Base-by-base conservation (phyloP, 2,888 invertebrate genomes). In the Chydorus sphaericus region DNA sequence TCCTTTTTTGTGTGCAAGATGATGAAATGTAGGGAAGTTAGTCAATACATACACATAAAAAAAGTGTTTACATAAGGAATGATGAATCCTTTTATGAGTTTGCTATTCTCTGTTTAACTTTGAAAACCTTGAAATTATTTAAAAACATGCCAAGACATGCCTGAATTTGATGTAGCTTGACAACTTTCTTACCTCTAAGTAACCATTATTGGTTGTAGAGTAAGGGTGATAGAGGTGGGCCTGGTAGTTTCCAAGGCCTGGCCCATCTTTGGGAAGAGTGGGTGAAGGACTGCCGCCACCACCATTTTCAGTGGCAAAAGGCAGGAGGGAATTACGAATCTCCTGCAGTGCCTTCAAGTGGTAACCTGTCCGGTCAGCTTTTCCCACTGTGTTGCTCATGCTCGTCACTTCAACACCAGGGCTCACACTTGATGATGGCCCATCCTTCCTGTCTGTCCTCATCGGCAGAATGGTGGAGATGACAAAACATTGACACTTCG, bases 321-420 rank as follows among this genome's bases (percentile, higher is more conserved):
- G 87, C 65, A 83, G 75, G 64, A 87, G 71, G 59, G 86, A 85
- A 70, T 85, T 85, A 64, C 87, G 79, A 67, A 87, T 88, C 73
- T 86, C 83, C 72, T 84, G 85, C 71, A 88, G 78, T 68, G 87
- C 87, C 75, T 86, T 85, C 72, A 85, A 84, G 73, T 83, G 83
- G 73, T 87, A 87, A 74, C 83, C 83, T 59, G 62, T 61, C 74
- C 69, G 48, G 49, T 55, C 55, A 23, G 48, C 31, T 30, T 73
- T 73, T 69, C 70, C 71, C 65, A 68, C 69, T 65, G 73, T 70
- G 67, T 73, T 70, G 71, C 73, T 74, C 73, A 74, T 74, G 69
- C 70, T 74, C 69, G 68, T 70, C n/a, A n/a, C n/a, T 69, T 69
- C 69, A 67, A 68, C 69, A 65, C 66, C 44, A 44, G 44, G 44